These are phyloP conservation scores for Drosophila picticornis DNA, from an alignment of 2,888 invertebrate genomes.

Conservation along the genomic window DNA sequence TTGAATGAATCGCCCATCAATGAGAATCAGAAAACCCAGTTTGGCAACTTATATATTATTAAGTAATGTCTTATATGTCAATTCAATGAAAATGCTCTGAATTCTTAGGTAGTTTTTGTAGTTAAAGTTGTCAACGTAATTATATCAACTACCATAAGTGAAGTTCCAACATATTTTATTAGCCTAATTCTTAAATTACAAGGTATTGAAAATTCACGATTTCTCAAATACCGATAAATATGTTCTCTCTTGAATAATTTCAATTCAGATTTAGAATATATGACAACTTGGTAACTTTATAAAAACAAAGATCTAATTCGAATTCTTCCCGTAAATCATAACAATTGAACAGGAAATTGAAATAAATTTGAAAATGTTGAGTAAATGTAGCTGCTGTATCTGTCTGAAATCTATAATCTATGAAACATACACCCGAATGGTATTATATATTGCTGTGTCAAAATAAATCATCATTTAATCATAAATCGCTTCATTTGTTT, in stretches of 20 bases:
- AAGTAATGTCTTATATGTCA: constrained; percentile 1
- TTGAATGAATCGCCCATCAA: constrained; percentile 40
- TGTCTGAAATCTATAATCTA: background rate
- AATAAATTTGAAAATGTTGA: background rate
- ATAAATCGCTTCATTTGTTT: background rate
- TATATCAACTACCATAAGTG: no score
- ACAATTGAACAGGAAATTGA: background rate
- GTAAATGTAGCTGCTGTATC: background rate
- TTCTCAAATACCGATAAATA: background rate
- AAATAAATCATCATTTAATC: background rate
- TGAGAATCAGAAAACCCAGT: constrained; percentile 36
- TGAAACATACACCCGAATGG: background rate
- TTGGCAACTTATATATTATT: constrained; percentile 17
- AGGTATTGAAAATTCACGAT: background rate
- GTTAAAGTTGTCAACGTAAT: background rate
- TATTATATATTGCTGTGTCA: background rate
- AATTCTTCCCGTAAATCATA: background rate
- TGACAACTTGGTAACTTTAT: background rate
- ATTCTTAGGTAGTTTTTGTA: background rate
- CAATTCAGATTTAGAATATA: background rate
- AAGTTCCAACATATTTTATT: background rate
- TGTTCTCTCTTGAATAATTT: no score
- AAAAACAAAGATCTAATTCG: background rate
- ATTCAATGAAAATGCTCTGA: background rate
- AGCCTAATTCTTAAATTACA: background rate